A percentile compares a stretch with the other conserved stretches of the same genome.
These are phyloP conservation scores for Zootoca vivipara DNA, from an alignment of 2,113 vertebrate species.

Conservation along the genomic window DNA sequence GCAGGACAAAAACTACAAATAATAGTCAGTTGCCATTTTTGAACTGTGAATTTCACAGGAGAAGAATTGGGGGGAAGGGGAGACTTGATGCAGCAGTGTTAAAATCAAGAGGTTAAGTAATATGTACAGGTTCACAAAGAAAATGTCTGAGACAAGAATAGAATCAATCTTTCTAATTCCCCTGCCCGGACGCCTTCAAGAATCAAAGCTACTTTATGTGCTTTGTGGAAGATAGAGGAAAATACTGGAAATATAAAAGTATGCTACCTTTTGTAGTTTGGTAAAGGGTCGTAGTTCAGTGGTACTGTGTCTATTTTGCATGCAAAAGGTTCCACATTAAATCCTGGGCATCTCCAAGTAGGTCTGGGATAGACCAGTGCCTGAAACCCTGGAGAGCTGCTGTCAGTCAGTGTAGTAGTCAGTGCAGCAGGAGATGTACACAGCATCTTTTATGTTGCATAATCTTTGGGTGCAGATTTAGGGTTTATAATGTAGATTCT, in stretches of 20 bases:
- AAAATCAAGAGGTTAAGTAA: conserved; percentile 10
- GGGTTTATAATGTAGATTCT: not conserved
- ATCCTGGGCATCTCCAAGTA: not conserved
- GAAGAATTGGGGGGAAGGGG: not conserved
- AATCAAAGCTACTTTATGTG: not conserved
- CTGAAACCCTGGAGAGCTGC: not conserved
- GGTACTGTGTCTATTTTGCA: not conserved
- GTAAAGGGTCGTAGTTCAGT: not conserved
- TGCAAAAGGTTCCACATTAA: not conserved
- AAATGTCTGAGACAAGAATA: not conserved
- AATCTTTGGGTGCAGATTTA: not conserved
- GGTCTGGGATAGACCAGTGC: not conserved
- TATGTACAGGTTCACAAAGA: not conserved
- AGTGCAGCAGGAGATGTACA: not conserved
- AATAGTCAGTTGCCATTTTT: not conserved
- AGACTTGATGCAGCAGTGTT: not conserved
- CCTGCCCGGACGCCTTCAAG: not conserved
- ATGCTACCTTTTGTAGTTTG: not conserved
- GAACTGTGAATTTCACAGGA: not conserved
- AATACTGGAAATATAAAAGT: not conserved
- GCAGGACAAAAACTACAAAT: not conserved
- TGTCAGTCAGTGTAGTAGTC: no score
- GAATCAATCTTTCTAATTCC: conserved; percentile 16
- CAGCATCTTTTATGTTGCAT: not conserved
- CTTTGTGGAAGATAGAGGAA: no score